Conservation (phyloP, 2,113 vertebrate genomes). For the Elephas maximus region DNA sequence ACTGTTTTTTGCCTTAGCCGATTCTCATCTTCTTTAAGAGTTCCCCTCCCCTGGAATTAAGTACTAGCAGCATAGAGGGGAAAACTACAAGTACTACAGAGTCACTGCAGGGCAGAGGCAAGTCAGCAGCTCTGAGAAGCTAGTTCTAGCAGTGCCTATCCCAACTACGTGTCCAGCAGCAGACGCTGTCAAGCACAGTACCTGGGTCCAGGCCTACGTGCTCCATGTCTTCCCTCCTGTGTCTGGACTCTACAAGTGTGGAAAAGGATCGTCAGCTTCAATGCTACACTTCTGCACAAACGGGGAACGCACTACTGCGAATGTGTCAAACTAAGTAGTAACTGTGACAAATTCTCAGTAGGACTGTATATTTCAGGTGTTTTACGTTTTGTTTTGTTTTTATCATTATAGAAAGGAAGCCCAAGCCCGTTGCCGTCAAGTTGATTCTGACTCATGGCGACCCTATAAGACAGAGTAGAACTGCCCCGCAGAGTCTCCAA, state of each 20-base stretch:
- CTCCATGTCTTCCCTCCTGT: slow-evolving; percentile 72
- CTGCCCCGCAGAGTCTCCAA: too few relatives aligned
- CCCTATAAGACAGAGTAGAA: too few relatives aligned
- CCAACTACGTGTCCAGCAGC: slow-evolving; percentile 75
- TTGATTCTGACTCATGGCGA: too few relatives aligned
- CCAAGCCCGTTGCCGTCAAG: too few relatives aligned
- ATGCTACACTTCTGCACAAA: not conserved
- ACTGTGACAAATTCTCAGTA: not conserved
- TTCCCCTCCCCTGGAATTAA: slow-evolving; percentile 35
- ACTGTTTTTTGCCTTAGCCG: not conserved
- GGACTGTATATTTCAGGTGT: not conserved
- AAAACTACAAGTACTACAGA: slow-evolving; percentile 1
- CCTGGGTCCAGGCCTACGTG: slow-evolving; percentile 81
- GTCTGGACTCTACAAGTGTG: slow-evolving; percentile 77
- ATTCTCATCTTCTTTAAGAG: not conserved
- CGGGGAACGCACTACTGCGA: not conserved
- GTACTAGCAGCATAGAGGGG: slow-evolving; percentile 35
- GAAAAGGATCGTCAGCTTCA: slow-evolving; percentile 59
- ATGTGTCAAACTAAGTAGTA: not conserved
- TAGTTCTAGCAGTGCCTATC: slow-evolving; percentile 72
- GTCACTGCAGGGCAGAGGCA: slow-evolving; percentile 36
- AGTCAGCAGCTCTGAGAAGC: slow-evolving; percentile 50
- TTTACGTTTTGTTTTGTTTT: not conserved
- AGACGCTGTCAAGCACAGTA: slow-evolving; percentile 61
- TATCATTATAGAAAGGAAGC: not conserved